Evolutionary conservation across 2,797 vertebrate species (phyloP), one percentile per base, ranked within the genome.

Genomic region (Harpagifer antarcticus): DNA sequence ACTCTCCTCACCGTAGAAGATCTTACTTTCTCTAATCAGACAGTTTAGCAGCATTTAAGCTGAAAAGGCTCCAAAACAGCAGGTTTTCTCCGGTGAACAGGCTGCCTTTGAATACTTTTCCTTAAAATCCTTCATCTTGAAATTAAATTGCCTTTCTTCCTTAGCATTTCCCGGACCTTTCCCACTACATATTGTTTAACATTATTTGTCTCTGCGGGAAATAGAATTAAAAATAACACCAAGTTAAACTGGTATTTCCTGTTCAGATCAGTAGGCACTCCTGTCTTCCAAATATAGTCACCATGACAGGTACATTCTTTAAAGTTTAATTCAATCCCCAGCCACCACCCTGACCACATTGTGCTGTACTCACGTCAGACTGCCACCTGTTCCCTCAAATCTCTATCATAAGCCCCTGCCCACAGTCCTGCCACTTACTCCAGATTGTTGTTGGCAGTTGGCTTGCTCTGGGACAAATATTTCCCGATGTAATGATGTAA

Each of bases 401-500:
- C 45, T 64, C 31, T n/a, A 12, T 15, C 16, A 37, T 68, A 64
- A 77, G 83, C 64, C 40, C 62, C 49, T 8, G 14, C 65, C 63
- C 70, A 83, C 76, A 75, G 16, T 76, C 54, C 12, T 19, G 13
- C 1, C 6, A n/a, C 57, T 75, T 81, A 66, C 40, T 57, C 45
- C 64, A 65, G 73, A 75, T 72, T 63, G 68, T 5, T 74, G 42
- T 45, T 64, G 43, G 47, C 66, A 67, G 48, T 64, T 40, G 57
- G 64, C 60, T 74, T 15, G 5, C 61, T 58, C 48, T 31, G 40
- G 37, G 65, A 68, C 52, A 65, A 37, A 62, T 16, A 73, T 57
- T 81, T 72, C 44, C 62, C n/a, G 62, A 61, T 67, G 70, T 79
- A 65, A 79, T 78, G 56, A 82, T 71, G 74, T 67, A 82, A 84